These are phyloP conservation scores for Phoxinus phoxinus DNA, from an alignment of 2,113 vertebrate species.

Conservation along the genomic window DNA sequence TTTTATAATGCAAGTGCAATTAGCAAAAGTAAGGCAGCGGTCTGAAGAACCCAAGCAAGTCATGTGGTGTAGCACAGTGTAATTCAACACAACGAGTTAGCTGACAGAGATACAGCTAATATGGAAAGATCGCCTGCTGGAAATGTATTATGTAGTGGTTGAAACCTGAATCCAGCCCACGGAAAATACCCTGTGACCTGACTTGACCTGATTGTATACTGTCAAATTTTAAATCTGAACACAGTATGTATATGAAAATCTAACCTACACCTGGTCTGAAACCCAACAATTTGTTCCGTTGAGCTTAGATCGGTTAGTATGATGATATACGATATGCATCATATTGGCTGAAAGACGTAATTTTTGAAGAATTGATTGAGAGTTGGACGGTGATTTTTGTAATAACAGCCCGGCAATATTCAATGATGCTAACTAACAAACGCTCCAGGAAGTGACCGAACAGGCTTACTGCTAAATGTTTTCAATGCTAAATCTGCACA, in stretches of 20 bases:
- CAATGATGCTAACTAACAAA: not conserved
- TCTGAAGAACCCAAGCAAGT: conserved; percentile 67
- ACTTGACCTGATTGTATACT: conserved; percentile 73
- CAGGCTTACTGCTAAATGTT: not conserved
- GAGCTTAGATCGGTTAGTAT: not conserved
- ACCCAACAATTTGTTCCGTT: not conserved
- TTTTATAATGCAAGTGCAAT: conserved; percentile 71
- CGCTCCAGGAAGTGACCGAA: not conserved
- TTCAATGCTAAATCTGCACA: not conserved
- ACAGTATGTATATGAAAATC: not conserved
- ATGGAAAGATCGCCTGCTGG: conserved; percentile 66
- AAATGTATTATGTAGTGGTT: conserved; percentile 12
- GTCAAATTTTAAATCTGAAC: conserved; percentile 47
- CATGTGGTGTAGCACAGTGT: conserved; percentile 68
- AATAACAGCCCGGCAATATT: not conserved
- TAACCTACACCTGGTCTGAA: not conserved
- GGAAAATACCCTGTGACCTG: conserved; percentile 52
- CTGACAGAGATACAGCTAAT: conserved; percentile 62
- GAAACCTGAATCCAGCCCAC: conserved; percentile 47
- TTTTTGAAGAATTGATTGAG: not conserved
- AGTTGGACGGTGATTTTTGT: not conserved
- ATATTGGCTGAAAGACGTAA: not conserved
- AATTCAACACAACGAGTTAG: conserved; percentile 56
- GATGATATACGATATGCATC: not conserved
- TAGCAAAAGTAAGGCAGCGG: conserved; percentile 68